Evolutionary conservation across 2,888 invertebrate species (phyloP), one percentile per base, ranked within the genome.

Genomic region (Celastrina argiolus): DNA sequence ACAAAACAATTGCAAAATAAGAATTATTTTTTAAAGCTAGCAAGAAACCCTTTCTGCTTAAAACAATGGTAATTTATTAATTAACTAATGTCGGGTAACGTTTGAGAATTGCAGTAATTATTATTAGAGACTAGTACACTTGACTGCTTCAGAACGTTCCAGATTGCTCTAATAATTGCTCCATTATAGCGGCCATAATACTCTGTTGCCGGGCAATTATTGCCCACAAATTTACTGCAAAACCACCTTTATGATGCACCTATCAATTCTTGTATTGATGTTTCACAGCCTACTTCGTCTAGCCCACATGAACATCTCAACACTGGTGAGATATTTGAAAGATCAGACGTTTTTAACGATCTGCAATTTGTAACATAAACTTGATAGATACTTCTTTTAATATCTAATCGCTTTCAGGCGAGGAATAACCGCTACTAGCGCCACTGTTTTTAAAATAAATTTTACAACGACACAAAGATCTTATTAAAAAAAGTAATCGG

Each of bases 281-380:
- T 51, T 51, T 22, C 12, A 51, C 51, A 51, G 51, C 51, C 51
- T 51, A 51, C 51, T 51, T 51, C 51, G 51, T 12, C 51, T 22
- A 22, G 51, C 18, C 51, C 22, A 51, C 51, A 51, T 34, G 39
- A 61, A 61, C 61, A 39, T 12, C 10, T 22, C 51, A 51, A 51
- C 51, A 12, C 51, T 10, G 36, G 12, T 10, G 36, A 36, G 22
- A 22, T 22, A 51, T 51, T 51, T 51, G 51, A 22, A 51, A 51
- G 51, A 51, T 51, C 51, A 51, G 51, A 51, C 51, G 51, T 26
- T 51, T 22, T 51, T 51, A 51, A 22, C 22, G 51, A 22, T 51
- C 22, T 51, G 51, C 12, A 51, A 51, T 51, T 51, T 51, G 51
- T 26, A 22, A 26, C 12, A 1, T 5, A 5, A 12, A 51, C 22